Evolutionary conservation across 2,888 invertebrate species (phyloP).

Genomic region (Microctonus aethiopoides): DNA sequence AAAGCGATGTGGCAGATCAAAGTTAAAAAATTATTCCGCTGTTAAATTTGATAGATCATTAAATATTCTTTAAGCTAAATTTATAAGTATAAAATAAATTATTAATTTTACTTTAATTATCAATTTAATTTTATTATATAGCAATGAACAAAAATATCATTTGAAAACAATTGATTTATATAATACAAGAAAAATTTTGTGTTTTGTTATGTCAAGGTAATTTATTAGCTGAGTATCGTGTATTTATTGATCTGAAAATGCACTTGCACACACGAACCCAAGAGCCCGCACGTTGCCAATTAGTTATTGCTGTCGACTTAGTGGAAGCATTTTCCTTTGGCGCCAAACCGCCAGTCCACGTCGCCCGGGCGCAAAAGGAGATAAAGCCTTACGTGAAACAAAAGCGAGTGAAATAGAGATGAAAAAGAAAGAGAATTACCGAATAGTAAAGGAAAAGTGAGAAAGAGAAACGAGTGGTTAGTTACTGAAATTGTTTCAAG

Average conservation of each 20-base stretch:
- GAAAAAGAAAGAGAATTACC: neutral
- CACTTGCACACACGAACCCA: neutral
- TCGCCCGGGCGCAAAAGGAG: neutral
- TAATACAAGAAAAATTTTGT: too few relatives aligned
- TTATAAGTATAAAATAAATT: too few relatives aligned
- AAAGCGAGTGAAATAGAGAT: neutral
- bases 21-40: neutral
- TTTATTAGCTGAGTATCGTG: neutral
- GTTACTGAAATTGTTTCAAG: conserved; percentile 51
- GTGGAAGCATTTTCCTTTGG: neutral
- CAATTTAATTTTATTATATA: too few relatives aligned
- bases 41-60: neutral
- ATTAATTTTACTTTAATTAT: too few relatives aligned
- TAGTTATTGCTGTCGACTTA: conserved; percentile 24
- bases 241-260: neutral
- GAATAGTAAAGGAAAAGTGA: conserved; percentile 11
- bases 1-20: conserved; percentile 5
- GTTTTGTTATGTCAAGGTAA: neutral
- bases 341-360: neutral
- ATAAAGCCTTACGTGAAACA: conserved; percentile 3
- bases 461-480: conserved; percentile 37
- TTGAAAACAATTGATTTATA: too few relatives aligned
- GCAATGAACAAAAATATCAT: too few relatives aligned
- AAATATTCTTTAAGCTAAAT: neutral
- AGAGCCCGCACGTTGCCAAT: neutral